Base-by-base conservation (phyloP, 2,888 invertebrate species). In the Agrotis exclamationis region DNA sequence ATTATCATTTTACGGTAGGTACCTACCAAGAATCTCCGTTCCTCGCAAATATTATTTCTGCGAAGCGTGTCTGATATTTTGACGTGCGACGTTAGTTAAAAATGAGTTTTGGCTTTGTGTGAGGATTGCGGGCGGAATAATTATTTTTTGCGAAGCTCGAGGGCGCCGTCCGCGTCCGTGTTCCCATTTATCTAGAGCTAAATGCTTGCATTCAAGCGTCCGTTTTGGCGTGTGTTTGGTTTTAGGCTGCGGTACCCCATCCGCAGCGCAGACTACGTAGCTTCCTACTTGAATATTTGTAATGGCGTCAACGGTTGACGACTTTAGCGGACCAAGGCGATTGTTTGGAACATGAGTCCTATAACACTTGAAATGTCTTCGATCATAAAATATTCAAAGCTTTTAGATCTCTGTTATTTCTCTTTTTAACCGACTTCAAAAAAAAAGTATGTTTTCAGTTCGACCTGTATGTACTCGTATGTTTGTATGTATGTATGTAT, bases 121-220 rank as follows among this genome's bases (percentile, higher is more conserved):
- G 87, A 84, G 87, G 84, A 87, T 86, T 89, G 90, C 87, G 88
- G 85, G 85, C 85, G 84, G 88, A 89, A 90, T 91, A 90, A 91
- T 92, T 90, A 89, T 91, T 92, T 92, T 92, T 92, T 90, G 86
- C 86, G 79, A 83, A 81, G 86, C 87, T 82, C 80, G 88, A 79
- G 84, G 85, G 86, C 85, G 85, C 74, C 83, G 85, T 86, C 85
- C 86, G 86, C 82, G 85, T 85, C 85, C 86, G 86, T 88, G 88
- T 89, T 87, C 87, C 87, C 90, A 90, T 93, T 92, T 92, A 90
- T 91, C 87, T 90, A 78, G 78, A 88, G 88, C 85, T 90, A 92
- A 91, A 92, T 90, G 88, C 88, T 90, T 86, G 88, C 89, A 90
- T 90, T 90, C 89, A 89, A 79, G 87, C 88, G 88, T 87, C 87